These are phyloP conservation scores for Drosophila pseudotalamancana DNA, from an alignment of 2,888 invertebrate genomes.

Conservation along the genomic window DNA sequence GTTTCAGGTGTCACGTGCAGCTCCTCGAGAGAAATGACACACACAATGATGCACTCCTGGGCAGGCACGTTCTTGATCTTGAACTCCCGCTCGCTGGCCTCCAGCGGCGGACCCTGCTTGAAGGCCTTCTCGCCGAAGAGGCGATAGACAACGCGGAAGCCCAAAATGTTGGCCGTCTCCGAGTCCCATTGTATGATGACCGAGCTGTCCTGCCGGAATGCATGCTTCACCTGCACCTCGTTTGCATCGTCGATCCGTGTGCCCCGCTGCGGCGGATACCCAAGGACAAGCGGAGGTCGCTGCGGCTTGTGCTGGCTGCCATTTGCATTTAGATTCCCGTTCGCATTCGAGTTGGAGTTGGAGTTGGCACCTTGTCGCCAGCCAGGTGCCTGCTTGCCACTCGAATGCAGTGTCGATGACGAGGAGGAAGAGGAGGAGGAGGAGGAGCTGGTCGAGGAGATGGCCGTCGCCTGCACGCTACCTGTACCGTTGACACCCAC, in stretches of 20 bases:
- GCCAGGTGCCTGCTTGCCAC: slow-evolving; percentile 75
- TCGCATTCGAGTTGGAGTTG: too few relatives aligned
- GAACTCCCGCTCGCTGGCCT: slow-evolving; percentile 95
- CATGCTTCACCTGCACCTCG: slow-evolving; percentile 93
- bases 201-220: slow-evolving; percentile 92
- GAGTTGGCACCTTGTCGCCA: slow-evolving; percentile 81
- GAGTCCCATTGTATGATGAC: slow-evolving; percentile 97
- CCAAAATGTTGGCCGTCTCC: slow-evolving; percentile 93
- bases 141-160: slow-evolving; percentile 94
- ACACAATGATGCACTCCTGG: slow-evolving; percentile 97
- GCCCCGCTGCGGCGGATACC: slow-evolving; percentile 88
- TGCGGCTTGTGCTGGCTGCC: slow-evolving; percentile 85
- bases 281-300: slow-evolving; percentile 90
- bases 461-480: slow-evolving; percentile 68
- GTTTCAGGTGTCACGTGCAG: slow-evolving; percentile 94
- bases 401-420: slow-evolving; percentile 43
- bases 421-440: too few relatives aligned
- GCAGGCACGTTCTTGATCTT: slow-evolving; percentile 96
- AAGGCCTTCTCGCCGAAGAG: slow-evolving; percentile 95
- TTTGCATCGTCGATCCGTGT: slow-evolving; percentile 88
- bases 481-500: slow-evolving; percentile 60
- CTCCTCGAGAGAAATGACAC: slow-evolving; percentile 95
- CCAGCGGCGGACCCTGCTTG: slow-evolving; percentile 95
- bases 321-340: slow-evolving; percentile 48
- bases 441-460: slow-evolving; percentile 52